Evolutionary conservation across 2,888 invertebrate genomes (phyloP), one percentile per base, ranked within the genome.

Genomic region (Drosophila atroscutellata): DNA sequence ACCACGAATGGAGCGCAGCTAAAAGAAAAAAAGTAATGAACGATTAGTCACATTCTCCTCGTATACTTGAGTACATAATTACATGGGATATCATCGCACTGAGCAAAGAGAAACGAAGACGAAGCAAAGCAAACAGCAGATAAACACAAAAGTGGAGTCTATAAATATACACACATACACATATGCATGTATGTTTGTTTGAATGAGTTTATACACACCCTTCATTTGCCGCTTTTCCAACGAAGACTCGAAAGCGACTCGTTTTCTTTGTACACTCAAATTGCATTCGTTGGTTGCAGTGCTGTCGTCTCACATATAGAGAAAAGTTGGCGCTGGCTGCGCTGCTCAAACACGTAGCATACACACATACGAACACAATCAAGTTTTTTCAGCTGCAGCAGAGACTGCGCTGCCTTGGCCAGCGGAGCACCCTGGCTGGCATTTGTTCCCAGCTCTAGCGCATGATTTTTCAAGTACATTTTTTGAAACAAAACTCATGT

Each of bases 261-360:
- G 86, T 89, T 87, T 86, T 87, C 78, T 82, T 79, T 84, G 71
- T 87, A 77, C 64, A 78, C 82, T 63, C 72, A 58, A 66, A 76
- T 60, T 80, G 81, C 81, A 81, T 65, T 76, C 77, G 80, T 63
- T 39, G 37, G 68, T 63, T 39, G 37, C 51, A 62, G 50, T 76
- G 81, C 70, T 83, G 52, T 76, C 59, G 39, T 56, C 20, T 56
- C 56, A 20, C 80, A 65, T 75, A 54, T 89, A 86, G 83, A 86
- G 83, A 86, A 83, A 86, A 80, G 69, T 78, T 62, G 59, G 65
- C 81, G 86, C 69, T 52, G 66, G 50, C 80, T 67, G 81, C 79
- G 81, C 80, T 69, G 67, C 36, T 57, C 20, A 28, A 50, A 37
- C 34, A 24, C 59, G 15, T 24, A 24, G 15, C 20, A 49, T 39